Conservation (phyloP, 2,888 invertebrate genomes). For the Acrocera orbiculus region DNA sequence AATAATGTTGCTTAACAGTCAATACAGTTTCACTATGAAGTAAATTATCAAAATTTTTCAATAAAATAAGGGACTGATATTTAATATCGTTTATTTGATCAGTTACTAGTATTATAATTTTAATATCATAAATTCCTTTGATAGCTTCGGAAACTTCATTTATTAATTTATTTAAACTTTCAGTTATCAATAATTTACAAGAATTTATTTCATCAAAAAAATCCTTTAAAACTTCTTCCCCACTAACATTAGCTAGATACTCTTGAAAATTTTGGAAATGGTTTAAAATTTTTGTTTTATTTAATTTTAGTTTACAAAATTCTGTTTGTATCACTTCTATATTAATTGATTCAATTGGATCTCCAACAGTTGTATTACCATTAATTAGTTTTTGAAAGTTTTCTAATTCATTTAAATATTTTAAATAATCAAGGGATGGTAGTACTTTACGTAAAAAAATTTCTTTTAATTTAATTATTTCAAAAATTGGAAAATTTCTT, state of each 20-base stretch:
- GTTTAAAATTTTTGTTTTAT: not conserved
- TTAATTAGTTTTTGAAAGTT: not conserved
- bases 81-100: too few species aligned
- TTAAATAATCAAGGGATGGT: slow-evolving; percentile 1
- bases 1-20: too few species aligned
- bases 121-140: slow-evolving; percentile 2
- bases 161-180: not conserved
- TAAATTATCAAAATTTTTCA: slow-evolving; percentile 2
- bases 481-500: too few species aligned
- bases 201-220: not conserved
- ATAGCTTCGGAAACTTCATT: not conserved
- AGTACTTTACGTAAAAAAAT: not conserved
- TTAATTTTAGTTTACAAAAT: not conserved
- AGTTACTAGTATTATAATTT: slow-evolving; percentile 1
- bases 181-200: not conserved
- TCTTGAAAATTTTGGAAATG: too few species aligned
- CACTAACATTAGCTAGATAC: too few species aligned
- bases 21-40: too few species aligned
- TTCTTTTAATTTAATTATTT: slow-evolving; percentile 3
- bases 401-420: slow-evolving; percentile 4
- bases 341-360: not conserved
- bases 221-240: too few species aligned
- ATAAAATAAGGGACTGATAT: not conserved
- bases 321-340: not conserved
- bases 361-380: not conserved